Conservation (phyloP, 2,113 vertebrate genomes). For the Myiopsitta monachus region DNA sequence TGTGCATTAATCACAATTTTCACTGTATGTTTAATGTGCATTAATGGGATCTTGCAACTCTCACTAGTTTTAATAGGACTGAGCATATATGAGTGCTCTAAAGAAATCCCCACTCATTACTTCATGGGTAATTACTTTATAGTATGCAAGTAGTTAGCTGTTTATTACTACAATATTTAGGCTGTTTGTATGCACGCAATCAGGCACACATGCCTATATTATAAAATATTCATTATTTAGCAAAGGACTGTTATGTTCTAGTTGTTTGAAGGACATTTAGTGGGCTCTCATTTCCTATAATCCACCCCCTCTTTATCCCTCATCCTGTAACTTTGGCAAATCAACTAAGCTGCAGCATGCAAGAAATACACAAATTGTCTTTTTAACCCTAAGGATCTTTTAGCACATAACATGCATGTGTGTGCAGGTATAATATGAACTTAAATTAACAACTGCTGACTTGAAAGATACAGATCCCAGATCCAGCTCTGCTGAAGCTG, state of each 20-base stretch:
- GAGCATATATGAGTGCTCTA: neutral
- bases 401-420: rapidly evolving
- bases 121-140: neutral
- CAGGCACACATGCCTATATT: neutral
- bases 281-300: neutral
- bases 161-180: neutral
- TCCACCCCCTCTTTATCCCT: neutral
- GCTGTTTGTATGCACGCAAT: neutral
- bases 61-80: neutral
- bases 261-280: neutral
- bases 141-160: neutral
- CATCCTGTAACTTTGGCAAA: neutral
- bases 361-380: neutral
- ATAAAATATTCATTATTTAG: neutral
- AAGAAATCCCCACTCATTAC: neutral
- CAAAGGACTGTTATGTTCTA: neutral
- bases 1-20: too few relatives aligned
- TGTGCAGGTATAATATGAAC: neutral
- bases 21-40: neutral
- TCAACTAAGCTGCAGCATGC: neutral
- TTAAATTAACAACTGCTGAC: neutral
- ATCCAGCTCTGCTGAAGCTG: neutral
- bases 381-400: neutral
- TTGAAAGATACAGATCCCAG: neutral
- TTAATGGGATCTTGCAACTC: neutral